A percentile compares a stretch with the other conserved stretches of the same genome.
phyloP scores from a whole-genome alignment of 37 sponge, comb jelly and placozoan genomes.

The Geodia barretti region DNA sequence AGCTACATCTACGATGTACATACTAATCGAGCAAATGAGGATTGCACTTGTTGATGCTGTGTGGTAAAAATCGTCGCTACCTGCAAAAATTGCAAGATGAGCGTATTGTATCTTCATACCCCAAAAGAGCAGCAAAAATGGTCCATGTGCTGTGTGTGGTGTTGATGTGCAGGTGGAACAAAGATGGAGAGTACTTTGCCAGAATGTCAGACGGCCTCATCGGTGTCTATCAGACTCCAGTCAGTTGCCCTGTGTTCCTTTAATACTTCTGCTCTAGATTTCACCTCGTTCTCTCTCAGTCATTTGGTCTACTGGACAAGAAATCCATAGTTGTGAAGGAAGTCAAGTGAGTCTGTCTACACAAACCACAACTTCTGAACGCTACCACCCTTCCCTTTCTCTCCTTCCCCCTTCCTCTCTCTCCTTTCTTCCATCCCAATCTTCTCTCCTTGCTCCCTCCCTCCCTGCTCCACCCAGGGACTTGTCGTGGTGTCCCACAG shows the following conservation, averaged over 20 bases:
- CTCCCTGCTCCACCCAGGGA: slow-evolving; percentile 44
- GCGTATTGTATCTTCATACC: no score
- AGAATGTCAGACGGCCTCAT: slow-evolving; percentile 69
- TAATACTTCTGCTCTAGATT: not conserved
- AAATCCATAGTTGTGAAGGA: slow-evolving; percentile 69
- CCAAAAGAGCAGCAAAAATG: no score
- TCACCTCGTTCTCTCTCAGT: slow-evolving; percentile 19
- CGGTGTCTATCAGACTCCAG: slow-evolving; percentile 83
- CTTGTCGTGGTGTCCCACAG: slow-evolving; percentile 91
- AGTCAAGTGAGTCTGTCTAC: slow-evolving; percentile 65
- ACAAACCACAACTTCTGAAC: not conserved
- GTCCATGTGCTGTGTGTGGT: no score
- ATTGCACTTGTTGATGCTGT: no score
- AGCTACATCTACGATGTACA: not conserved
- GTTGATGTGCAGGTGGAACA: slow-evolving; percentile 91
- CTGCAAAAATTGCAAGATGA: no score
- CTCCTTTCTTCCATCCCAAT: not conserved
- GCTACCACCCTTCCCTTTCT: not conserved
- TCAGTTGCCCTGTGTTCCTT: slow-evolving; percentile 34
- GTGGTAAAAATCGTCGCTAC: no score
- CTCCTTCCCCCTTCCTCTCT: not conserved
- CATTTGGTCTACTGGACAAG: slow-evolving; percentile 79
- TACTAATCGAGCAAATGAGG: not conserved
- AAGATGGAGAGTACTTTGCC: slow-evolving; percentile 88
- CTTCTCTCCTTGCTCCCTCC: not conserved